Conservation (phyloP, 2,113 vertebrate genomes). For the Echinops telfairi region DNA sequence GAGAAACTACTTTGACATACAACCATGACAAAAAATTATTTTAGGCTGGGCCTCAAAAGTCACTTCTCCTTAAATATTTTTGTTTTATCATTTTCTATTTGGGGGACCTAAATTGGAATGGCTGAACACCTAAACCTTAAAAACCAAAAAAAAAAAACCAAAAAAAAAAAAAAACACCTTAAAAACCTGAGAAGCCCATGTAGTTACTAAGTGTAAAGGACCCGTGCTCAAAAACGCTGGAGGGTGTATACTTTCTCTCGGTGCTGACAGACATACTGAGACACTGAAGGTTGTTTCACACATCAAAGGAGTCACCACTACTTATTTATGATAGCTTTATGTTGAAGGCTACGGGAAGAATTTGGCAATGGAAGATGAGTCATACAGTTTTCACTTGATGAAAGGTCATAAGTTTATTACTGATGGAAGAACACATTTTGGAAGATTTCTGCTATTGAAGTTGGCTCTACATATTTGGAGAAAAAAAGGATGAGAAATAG, state of each 20-base stretch:
- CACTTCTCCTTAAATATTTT: slow-evolving; percentile 26
- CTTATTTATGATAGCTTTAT: slow-evolving; percentile 59
- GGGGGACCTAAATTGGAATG: slow-evolving; percentile 32
- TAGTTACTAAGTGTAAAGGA: neutral
- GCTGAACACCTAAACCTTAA: neutral
- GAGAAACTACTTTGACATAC: slow-evolving; percentile 13
- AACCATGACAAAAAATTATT: slow-evolving; percentile 42
- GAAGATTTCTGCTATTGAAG: slow-evolving; percentile 34
- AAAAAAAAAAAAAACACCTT: too few relatives aligned
- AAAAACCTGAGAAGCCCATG: slow-evolving; percentile 4
- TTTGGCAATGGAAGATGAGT: slow-evolving; percentile 66
- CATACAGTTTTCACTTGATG: slow-evolving; percentile 58
- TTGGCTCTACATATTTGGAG: neutral
- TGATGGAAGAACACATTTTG: slow-evolving; percentile 51
- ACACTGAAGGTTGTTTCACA: slow-evolving; percentile 14
- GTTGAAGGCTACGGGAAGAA: slow-evolving; percentile 48
- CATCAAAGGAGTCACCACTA: slow-evolving; percentile 36
- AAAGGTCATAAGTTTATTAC: slow-evolving; percentile 71
- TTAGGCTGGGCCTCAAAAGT: neutral
- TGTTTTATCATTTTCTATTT: slow-evolving; percentile 51
- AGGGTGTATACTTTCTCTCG: slow-evolving; percentile 11
- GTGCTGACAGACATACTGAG: neutral
- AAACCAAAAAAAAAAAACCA: too few relatives aligned
- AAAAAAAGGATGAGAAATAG: slow-evolving; percentile 25
- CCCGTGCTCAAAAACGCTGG: neutral